A percentile compares a stretch with the other conserved stretches of the same genome.
These are phyloP conservation scores for Volucella zonaria DNA, from an alignment of 2,888 invertebrate genomes.

Conservation along the genomic window DNA sequence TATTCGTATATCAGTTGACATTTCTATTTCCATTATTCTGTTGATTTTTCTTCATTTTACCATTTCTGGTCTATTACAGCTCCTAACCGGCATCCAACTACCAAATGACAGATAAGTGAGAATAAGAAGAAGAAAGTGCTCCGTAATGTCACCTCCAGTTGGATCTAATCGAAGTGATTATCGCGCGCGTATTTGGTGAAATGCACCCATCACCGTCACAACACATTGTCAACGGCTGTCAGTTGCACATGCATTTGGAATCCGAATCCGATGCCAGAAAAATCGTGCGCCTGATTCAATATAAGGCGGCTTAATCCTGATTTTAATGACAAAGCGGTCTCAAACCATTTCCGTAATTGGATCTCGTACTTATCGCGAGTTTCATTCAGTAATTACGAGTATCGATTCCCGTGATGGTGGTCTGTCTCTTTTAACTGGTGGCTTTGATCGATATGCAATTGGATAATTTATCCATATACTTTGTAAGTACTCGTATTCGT, in stretches of 20 bases:
- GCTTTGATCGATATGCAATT: slow-evolving; percentile 51
- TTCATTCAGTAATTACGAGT: slow-evolving; percentile 53
- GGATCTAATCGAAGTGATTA: slow-evolving; percentile 71
- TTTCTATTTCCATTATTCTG: slow-evolving; percentile 35
- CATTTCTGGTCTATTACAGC: slow-evolving; percentile 44
- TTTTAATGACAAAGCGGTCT: slow-evolving; percentile 54
- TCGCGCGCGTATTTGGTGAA: slow-evolving; percentile 72
- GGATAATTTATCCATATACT: slow-evolving; percentile 60
- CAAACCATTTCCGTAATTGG: slow-evolving; percentile 68
- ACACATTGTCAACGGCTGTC: slow-evolving; percentile 71
- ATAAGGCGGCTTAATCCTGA: slow-evolving; percentile 56
- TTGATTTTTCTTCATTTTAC: slow-evolving; percentile 41
- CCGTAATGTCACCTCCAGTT: slow-evolving; percentile 57
- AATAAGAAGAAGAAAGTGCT: slow-evolving; percentile 39
- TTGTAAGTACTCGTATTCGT: slow-evolving; percentile 1
- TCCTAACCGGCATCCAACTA: neutral
- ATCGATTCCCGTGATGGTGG: slow-evolving; percentile 56
- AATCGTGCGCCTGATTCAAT: slow-evolving; percentile 47
- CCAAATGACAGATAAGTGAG: slow-evolving; percentile 9
- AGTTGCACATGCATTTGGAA: slow-evolving; percentile 48
- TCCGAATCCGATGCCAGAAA: slow-evolving; percentile 32
- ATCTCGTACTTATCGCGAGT: slow-evolving; percentile 52
- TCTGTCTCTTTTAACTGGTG: slow-evolving; percentile 23
- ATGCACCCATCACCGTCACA: slow-evolving; percentile 70
- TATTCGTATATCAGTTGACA: slow-evolving; percentile 36